phyloP scores from a whole-genome alignment of 2,888 invertebrate genomes.

The Harpalus rufipes region DNA sequence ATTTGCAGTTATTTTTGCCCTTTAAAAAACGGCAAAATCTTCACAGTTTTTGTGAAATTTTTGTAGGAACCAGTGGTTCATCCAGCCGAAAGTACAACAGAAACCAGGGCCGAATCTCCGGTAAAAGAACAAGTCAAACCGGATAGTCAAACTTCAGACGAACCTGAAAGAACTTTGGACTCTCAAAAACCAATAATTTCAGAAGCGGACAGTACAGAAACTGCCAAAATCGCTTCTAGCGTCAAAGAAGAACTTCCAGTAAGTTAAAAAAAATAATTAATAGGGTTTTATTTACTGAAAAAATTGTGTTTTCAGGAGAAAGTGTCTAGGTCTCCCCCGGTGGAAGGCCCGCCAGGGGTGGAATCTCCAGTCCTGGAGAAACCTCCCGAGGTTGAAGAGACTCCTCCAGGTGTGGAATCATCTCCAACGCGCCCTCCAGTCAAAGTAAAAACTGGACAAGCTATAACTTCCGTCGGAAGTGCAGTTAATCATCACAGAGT shows the following conservation, averaged over 20 bases:
- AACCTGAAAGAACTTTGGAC: constrained; percentile 69
- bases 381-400: constrained; percentile 22
- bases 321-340: constrained; percentile 10
- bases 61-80: constrained; percentile 59
- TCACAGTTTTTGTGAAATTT: too few species aligned
- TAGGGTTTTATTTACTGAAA: too few species aligned
- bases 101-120: constrained; percentile 68
- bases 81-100: constrained; percentile 67
- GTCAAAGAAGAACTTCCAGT: constrained; percentile 55
- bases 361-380: constrained; percentile 75
- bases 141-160: constrained; percentile 68
- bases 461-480: constrained; percentile 62
- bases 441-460: constrained; percentile 58
- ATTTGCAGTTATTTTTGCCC: too few species aligned
- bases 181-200: constrained; percentile 76
- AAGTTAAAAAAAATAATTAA: neutral
- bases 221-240: constrained; percentile 70
- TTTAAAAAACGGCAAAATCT: too few species aligned
- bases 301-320: constrained; percentile 36
- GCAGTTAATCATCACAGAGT: constrained; percentile 61
- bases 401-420: constrained; percentile 77
- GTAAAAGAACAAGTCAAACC: constrained; percentile 57
- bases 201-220: constrained; percentile 77
- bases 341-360: constrained; percentile 75
- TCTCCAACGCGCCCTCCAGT: constrained; percentile 72